Base-by-base conservation (phyloP, 2,113 vertebrate species). In the Notarius quadriscutis region DNA sequence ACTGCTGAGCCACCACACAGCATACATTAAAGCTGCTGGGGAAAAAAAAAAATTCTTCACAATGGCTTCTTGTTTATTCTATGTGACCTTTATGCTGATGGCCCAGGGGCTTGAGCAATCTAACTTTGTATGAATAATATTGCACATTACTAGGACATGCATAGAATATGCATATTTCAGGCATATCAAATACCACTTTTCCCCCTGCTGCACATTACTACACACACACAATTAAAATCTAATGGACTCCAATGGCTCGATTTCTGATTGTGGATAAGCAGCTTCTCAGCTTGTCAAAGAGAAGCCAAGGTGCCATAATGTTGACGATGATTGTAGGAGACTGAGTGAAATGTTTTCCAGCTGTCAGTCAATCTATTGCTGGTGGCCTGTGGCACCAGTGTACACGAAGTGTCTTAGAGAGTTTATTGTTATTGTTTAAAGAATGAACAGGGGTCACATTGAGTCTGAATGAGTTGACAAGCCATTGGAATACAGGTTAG, bases 41-140 rank as follows among this genome's bases (percentile, higher is more conserved):
- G 62, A 84, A 82, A 89, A 8, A 27, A 84, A 82, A 89, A 82
- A 81, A 88, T 53, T 51, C 84, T 85, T 84, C 91, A 90, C 87
- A 30, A 87, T 85, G 88, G 88, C 87, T 72, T 87, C 88, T 88
- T 91, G 93, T 81, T 93, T 90, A 92, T 88, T 69, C 80, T 51
- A 34, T 55, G 79, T 90, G 88, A 91, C 91, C 93, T 92, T 93
- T 91, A 91, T 89, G 90, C 77, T 90, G 87, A 90, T 71, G 84
- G 89, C 95, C 89, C 86, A 20, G 25, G 92, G 94, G 90, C 88
- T 83, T 48, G 74, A 89, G 80, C 89, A 90, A 92, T 94, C 93
- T 92, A 90, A 94, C 94, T 95, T 91, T 86, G 80, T 82, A 89
- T 91, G 91, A 94, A 92, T 94, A 91, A 94, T 93, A 93, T 91